These are phyloP conservation scores for Mactromeris polynyma DNA, from an alignment of 2,888 invertebrate species.

Conservation along the genomic window DNA sequence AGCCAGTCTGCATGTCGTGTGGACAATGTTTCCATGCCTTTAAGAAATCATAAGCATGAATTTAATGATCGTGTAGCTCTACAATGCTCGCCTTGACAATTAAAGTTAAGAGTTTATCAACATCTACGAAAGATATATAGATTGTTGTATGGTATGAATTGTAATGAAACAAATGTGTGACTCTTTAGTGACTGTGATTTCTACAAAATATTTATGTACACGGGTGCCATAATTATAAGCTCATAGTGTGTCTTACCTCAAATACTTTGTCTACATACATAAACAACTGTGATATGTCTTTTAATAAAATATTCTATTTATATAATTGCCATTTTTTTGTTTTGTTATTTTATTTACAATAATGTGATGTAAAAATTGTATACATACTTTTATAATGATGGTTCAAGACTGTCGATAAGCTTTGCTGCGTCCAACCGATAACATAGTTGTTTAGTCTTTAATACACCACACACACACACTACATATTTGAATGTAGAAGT, in stretches of 20 bases:
- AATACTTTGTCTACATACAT: neutral
- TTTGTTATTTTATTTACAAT: neutral
- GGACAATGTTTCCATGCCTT: constrained; percentile 73
- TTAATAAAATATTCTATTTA: neutral
- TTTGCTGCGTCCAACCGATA: too few relatives aligned
- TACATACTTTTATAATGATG: too few relatives aligned
- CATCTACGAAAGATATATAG: neutral
- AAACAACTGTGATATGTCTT: neutral
- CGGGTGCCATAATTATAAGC: neutral
- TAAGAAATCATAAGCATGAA: constrained; percentile 50
- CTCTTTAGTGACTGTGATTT: neutral
- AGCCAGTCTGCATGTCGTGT: constrained; percentile 75
- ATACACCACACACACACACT: too few relatives aligned
- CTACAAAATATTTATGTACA: neutral
- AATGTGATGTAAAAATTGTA: too few relatives aligned
- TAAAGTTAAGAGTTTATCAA: neutral
- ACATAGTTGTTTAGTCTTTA: too few relatives aligned
- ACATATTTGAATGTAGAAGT: too few relatives aligned
- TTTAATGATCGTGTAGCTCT: neutral
- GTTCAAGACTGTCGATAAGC: too few relatives aligned
- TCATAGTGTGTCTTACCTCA: neutral
- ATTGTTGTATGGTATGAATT: neutral
- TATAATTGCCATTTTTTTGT: neutral
- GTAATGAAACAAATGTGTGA: neutral
- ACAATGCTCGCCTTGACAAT: neutral